A percentile compares a stretch with the other conserved stretches of the same genome.
Conservation (phyloP, 2,888 invertebrate genomes). For the Athalia circularis region DNA sequence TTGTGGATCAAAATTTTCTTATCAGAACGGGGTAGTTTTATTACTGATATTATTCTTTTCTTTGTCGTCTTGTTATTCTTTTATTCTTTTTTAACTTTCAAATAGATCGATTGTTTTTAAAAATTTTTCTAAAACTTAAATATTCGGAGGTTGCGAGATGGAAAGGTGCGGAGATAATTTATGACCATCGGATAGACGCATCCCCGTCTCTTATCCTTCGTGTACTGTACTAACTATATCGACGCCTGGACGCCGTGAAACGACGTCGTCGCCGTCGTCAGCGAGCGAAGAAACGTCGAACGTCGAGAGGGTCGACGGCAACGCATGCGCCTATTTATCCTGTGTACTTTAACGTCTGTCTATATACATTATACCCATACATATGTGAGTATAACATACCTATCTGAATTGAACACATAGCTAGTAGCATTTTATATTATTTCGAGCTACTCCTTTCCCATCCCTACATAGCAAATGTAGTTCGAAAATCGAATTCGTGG, state of each 20-base stretch:
- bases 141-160: too few species aligned
- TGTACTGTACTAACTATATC: slow-evolving; percentile 34
- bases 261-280: slow-evolving; percentile 17
- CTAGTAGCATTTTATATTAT: background rate
- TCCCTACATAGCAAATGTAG: background rate
- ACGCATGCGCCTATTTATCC: slow-evolving; percentile 37
- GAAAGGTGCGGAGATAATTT: slow-evolving; percentile 18
- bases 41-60: too few species aligned
- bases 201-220: slow-evolving; percentile 36
- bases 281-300: slow-evolving; percentile 40
- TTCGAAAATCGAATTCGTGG: too few species aligned
- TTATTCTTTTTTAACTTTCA: background rate
- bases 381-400: background rate
- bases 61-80: background rate
- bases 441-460: background rate
- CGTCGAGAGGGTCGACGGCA: slow-evolving; percentile 40
- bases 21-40: too few species aligned
- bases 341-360: background rate
- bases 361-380: slow-evolving; percentile 2
- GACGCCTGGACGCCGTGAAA: slow-evolving; percentile 36
- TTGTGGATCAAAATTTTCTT: too few species aligned
- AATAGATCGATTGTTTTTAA: background rate
- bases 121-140: background rate
- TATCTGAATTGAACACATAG: background rate
- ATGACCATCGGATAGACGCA: slow-evolving; percentile 29